phyloP scores from a whole-genome alignment of 1,140 invertebrate species.

The Brachionus angularis region DNA sequence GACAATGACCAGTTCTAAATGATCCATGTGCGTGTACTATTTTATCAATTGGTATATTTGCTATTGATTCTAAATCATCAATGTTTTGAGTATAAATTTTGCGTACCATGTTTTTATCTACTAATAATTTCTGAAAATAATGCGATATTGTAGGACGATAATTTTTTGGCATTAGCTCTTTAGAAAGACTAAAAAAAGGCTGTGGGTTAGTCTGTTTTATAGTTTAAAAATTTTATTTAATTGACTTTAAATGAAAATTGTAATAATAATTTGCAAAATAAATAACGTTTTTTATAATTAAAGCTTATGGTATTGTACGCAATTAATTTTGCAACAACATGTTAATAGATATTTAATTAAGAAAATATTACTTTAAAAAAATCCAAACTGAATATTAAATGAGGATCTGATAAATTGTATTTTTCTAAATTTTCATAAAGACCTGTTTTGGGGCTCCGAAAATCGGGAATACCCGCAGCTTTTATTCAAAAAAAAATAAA shows the following conservation, averaged over 20 bases:
- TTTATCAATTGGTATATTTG: constrained; percentile 77
- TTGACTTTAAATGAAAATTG: too few species aligned
- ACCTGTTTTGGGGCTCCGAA: constrained; percentile 80
- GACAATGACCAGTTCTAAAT: constrained; percentile 80
- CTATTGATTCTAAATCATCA: constrained; percentile 55
- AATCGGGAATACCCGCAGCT: constrained; percentile 51
- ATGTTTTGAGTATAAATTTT: constrained; percentile 60
- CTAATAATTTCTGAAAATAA: constrained; percentile 55
- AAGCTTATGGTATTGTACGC: too few species aligned
- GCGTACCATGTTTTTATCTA: constrained; percentile 55
- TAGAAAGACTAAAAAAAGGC: constrained; percentile 58
- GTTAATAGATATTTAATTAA: too few species aligned
- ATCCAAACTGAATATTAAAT: constrained; percentile 84
- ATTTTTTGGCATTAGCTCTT: constrained; percentile 58
- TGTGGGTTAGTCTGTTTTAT: too few species aligned
- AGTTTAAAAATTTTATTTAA: too few species aligned
- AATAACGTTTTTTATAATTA: too few species aligned
- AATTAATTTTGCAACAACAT: too few species aligned
- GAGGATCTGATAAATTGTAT: constrained; percentile 84
- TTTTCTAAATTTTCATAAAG: constrained; percentile 86
- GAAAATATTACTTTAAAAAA: constrained; percentile 57
- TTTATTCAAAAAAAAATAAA: too few species aligned
- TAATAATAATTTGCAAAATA: too few species aligned
- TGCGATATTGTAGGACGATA: constrained; percentile 58
- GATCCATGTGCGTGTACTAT: constrained; percentile 89